Evolutionary conservation across 2,113 vertebrate genomes (phyloP).

Genomic region (Atherinomorus stipes): DNA sequence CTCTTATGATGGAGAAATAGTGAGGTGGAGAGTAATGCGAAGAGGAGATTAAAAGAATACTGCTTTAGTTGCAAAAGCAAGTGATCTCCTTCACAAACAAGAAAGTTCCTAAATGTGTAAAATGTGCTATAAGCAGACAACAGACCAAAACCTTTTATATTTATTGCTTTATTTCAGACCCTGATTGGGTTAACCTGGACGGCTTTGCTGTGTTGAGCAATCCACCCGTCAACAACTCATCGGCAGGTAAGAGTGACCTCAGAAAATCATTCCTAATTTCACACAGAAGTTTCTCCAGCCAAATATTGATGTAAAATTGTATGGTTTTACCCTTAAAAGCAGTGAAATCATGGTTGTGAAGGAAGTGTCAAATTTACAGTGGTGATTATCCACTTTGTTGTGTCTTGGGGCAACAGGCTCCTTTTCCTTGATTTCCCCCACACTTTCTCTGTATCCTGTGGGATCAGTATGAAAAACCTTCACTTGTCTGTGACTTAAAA

Average conservation of each 20-base stretch:
- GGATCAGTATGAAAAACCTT: slow-evolving; percentile 15
- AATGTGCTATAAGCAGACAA: background rate
- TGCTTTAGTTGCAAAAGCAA: background rate
- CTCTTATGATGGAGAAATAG: background rate
- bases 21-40: background rate
- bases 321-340: slow-evolving; percentile 2
- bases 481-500: slow-evolving; percentile 29
- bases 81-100: background rate
- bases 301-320: slow-evolving; percentile 4
- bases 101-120: background rate
- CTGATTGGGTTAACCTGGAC: slow-evolving; percentile 83
- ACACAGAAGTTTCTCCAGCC: slow-evolving; percentile 1
- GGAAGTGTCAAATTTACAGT: background rate
- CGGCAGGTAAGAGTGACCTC: slow-evolving; percentile 73
- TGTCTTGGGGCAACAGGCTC: slow-evolving; percentile 15
- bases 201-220: slow-evolving; percentile 83
- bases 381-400: slow-evolving; percentile 14
- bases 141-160: background rate
- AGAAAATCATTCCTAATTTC: slow-evolving; percentile 17
- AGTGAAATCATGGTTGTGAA: slow-evolving; percentile 18
- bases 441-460: slow-evolving; percentile 10
- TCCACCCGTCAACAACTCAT: slow-evolving; percentile 78
- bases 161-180: slow-evolving; percentile 69
- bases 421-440: slow-evolving; percentile 6
- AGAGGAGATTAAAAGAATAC: background rate